Percentiles rank a stretch among this genome's conserved stretches.
Evolutionary conservation across 2,888 invertebrate genomes (phyloP).

Genomic region (Drosophila fungiperda): DNA sequence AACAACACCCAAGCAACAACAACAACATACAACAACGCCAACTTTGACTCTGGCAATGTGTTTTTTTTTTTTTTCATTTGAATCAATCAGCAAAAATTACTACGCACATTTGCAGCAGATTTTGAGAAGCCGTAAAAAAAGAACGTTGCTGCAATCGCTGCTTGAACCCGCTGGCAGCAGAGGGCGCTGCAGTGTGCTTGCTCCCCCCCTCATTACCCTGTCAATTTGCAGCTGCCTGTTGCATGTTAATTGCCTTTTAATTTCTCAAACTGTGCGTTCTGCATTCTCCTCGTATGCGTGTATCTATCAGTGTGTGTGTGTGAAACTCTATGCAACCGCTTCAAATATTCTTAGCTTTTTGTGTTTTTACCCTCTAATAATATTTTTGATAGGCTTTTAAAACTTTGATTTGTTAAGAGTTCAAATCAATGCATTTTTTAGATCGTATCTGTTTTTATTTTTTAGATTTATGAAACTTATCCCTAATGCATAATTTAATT

Average conservation of each 20-base stretch:
- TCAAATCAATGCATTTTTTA: neutral
- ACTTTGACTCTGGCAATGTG: conserved; percentile 49
- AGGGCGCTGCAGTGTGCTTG: conserved; percentile 40
- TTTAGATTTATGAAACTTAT: neutral
- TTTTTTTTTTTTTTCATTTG: conserved; percentile 50
- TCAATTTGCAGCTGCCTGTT: conserved; percentile 59
- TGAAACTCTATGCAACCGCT: conserved; percentile 37
- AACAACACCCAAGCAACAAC: conserved; percentile 20
- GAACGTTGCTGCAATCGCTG: conserved; percentile 22
- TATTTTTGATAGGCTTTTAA: neutral
- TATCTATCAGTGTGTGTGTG: conserved; percentile 1
- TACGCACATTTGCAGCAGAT: conserved; percentile 77
- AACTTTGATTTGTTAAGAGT: neutral
- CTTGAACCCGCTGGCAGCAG: conserved; percentile 56
- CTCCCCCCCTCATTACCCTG: conserved; percentile 3
- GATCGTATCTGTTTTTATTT: neutral
- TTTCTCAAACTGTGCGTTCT: conserved; percentile 63
- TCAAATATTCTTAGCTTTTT: conserved; percentile 23
- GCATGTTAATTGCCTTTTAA: conserved; percentile 81
- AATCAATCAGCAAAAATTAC: conserved; percentile 76
- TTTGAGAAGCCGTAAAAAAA: conserved; percentile 59
- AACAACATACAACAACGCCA: conserved; percentile 27
- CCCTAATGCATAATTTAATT: neutral
- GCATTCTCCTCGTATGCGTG: neutral
- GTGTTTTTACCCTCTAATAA: conserved; percentile 37